Evolutionary conservation across 2,888 invertebrate species (phyloP), one percentile per base, ranked within the genome.

Genomic region (Lysandra coridon): DNA sequence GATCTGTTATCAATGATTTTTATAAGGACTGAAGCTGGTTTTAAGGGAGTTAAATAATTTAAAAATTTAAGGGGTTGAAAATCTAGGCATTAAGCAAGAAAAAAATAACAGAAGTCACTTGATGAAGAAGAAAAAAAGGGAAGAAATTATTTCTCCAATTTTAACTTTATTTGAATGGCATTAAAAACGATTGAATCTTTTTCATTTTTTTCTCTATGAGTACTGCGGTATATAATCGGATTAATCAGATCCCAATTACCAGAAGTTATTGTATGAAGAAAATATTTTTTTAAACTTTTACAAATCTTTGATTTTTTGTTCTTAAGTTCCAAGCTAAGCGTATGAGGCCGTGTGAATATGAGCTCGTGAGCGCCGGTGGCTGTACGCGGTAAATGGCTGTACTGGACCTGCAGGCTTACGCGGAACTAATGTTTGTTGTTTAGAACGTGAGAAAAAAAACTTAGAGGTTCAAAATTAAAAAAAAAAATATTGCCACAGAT

Each of bases 291-390:
- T 5, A 40, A 17, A 17, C 6, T 60, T 23, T 62, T n/a, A 1
- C 23, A 5, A 23, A 62, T 64, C 30, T 69, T 37, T 33, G 14
- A 5, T 17, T 33, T 37, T 69, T 1, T 33, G 37, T 4, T 14
- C 33, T 5, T 37, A 69, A 69, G 69, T 69, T 37, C 14, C 57
- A 57, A 57, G 57, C 57, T 57, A 37, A 69, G 14, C 69, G 69
- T 69, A 69, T 69, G 69, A 81, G 85, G 85, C 90, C 92, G 92
- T 92, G 92, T 91, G 92, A 91, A 90, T 83, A 85, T 83, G 80
- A 82, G 83, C 81, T 84, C 93, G 93, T 92, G 93, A 93, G 87
- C 83, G 92, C 93, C 92, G 79, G 82, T 80, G 91, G 93, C 92
- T 80, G 79, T 80, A 78, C 78, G 78, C 79, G 87, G 88, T 90